Conservation (phyloP, 2,888 invertebrate species). For the Listrodromus nycthemerus region DNA sequence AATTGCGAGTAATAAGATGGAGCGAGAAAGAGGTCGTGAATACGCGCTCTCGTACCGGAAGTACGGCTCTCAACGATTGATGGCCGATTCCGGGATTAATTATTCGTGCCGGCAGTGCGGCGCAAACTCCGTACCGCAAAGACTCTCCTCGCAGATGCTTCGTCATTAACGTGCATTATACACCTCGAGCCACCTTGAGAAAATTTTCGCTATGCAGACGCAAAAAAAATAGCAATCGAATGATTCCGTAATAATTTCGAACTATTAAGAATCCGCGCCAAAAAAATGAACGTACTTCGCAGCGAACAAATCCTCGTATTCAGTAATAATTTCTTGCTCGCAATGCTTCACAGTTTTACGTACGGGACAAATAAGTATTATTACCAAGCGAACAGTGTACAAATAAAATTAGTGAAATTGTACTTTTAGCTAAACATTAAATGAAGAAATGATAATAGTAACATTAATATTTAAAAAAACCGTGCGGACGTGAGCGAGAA, state of each 20-base stretch:
- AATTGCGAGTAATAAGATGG: not conserved
- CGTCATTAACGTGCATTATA: not conserved
- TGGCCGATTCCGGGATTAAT: conserved; percentile 66
- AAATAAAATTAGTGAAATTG: too few species aligned
- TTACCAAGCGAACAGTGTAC: too few species aligned
- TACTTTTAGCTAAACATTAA: too few species aligned
- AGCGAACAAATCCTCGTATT: too few species aligned
- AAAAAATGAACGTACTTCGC: too few species aligned
- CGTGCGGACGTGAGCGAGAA: too few species aligned
- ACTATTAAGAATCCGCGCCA: not conserved
- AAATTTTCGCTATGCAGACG: conserved; percentile 8
- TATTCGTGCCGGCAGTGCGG: conserved; percentile 54
- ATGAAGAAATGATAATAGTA: too few species aligned
- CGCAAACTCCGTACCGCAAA: not conserved
- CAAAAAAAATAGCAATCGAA: conserved; percentile 27
- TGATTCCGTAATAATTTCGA: conserved; percentile 48
- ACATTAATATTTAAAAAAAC: too few species aligned
- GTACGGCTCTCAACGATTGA: conserved; percentile 55
- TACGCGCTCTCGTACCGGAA: conserved; percentile 39
- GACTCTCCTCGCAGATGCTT: not conserved
- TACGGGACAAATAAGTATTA: too few species aligned
- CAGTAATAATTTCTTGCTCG: too few species aligned
- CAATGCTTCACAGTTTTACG: too few species aligned
- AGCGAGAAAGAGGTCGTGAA: conserved; percentile 18
- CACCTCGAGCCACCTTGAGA: not conserved